Percentiles rank a stretch among this genome's conserved stretches.
These are phyloP conservation scores for Paralvinella palmiformis DNA, from an alignment of 1,140 invertebrate species.

Conservation along the genomic window DNA sequence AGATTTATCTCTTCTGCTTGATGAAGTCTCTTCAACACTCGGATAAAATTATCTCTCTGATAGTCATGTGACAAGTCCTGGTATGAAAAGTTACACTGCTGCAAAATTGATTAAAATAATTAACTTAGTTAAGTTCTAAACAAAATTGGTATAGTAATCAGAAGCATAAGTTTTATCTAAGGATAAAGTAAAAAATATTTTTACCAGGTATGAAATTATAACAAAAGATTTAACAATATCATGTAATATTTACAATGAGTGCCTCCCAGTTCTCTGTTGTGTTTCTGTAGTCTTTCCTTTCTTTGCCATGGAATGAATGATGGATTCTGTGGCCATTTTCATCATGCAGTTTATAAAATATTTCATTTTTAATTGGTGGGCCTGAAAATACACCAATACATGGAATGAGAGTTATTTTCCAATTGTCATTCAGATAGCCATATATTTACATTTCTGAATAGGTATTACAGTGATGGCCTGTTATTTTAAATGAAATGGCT, in stretches of 20 bases:
- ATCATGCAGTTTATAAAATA: conserved; percentile 8
- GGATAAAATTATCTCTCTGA: neutral
- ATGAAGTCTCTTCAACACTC: conserved; percentile 6
- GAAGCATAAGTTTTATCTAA: neutral
- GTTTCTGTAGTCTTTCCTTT: conserved; percentile 9
- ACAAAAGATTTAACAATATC: neutral
- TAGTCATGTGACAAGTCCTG: conserved; percentile 5
- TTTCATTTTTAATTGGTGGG: conserved; percentile 3
- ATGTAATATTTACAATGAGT: neutral
- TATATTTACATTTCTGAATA: too few species aligned
- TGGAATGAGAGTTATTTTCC: too few species aligned
- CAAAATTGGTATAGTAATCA: neutral
- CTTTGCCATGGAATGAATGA: neutral
- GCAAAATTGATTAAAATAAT: neutral
- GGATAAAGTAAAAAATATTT: neutral
- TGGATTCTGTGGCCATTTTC: neutral
- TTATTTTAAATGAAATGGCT: too few species aligned
- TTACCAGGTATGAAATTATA: neutral
- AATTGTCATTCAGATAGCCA: too few species aligned
- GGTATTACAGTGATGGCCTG: too few species aligned
- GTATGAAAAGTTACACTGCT: conserved; percentile 7
- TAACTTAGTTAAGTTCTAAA: neutral
- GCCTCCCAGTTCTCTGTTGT: conserved; percentile 12
- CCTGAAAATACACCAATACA: too few species aligned
- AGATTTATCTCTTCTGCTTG: neutral